Base-by-base conservation (phyloP, 2,888 invertebrate species). In the Mythimna vitellina region DNA sequence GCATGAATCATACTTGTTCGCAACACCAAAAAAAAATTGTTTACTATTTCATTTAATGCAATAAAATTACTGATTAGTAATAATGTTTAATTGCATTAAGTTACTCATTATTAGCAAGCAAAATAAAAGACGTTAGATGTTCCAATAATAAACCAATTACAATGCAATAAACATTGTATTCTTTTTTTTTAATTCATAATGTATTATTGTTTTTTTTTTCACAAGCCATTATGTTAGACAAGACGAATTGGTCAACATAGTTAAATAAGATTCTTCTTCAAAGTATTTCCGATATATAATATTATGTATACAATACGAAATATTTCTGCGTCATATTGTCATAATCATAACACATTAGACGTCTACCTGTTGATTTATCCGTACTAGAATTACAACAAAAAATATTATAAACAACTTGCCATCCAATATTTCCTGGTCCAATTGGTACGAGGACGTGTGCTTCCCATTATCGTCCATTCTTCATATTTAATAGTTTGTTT, bases 401-500 rank as follows among this genome's bases (percentile, higher is more conserved):
- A 82, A 85, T 82, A 72, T 69, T 63, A 65, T 53, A 74, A 81
- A 72, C 65, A 68, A 89, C 94, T 86, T 88, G 94, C 96, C 95
- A 87, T 96, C 96, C 65, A 96, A 91, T 88, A 96, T 94, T 90
- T 96, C 96, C 86, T 96, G 96, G 86, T 96, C 96, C 89, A 93
- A 89, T 88, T 94, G 95, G 86, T 95, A 96, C 76, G 95, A 95
- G 84, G 94, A 90, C 83, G 93, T 91, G 89, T 95, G 92, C 88
- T 94, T 96, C 88, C 89, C 92, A 90, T 93, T 93, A 93, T 96
- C 96, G 93, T 95, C 96, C 96, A 96, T 96, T 95, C 96, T 96
- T 95, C 96, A 96, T 96, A 93, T 93, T 96, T 94, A 90, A 85
- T 89, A 90, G 88, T 85, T 90, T 90, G 88, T 90, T 89, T 86